A percentile compares a stretch with the other conserved stretches of the same genome.
Evolutionary conservation across 2,113 vertebrate genomes (phyloP).

Genomic region (Nesoenas mayeri): DNA sequence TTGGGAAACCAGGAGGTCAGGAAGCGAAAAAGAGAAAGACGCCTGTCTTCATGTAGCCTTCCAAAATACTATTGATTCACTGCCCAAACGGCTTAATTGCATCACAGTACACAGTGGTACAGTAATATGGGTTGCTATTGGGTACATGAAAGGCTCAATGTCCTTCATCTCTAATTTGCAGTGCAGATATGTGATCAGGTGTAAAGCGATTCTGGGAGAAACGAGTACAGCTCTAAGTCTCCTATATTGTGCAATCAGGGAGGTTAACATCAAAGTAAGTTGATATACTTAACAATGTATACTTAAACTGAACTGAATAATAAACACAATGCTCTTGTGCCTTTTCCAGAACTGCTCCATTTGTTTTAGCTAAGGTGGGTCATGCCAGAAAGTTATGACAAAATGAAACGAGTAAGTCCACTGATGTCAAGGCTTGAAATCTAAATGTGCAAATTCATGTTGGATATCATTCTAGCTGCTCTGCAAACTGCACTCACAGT

Average conservation of each 20-base stretch:
- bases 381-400: background rate
- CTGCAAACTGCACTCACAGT: background rate
- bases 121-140: accelerated
- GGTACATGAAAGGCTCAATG: background rate
- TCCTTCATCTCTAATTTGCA: background rate
- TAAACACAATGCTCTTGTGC: background rate
- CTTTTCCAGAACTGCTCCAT: background rate
- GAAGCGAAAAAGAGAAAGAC: background rate
- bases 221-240: background rate
- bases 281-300: background rate
- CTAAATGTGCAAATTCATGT: background rate
- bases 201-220: background rate
- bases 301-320: background rate
- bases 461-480: background rate
- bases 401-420: background rate
- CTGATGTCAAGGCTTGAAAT: background rate
- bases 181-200: background rate
- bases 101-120: background rate
- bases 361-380: background rate
- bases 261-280: background rate
- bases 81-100: background rate
- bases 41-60: background rate
- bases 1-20: background rate
- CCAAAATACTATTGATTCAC: background rate
- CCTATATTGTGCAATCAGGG: background rate